Base-by-base conservation (phyloP, 2,113 vertebrate genomes). In the Atlantisia rogersi region DNA sequence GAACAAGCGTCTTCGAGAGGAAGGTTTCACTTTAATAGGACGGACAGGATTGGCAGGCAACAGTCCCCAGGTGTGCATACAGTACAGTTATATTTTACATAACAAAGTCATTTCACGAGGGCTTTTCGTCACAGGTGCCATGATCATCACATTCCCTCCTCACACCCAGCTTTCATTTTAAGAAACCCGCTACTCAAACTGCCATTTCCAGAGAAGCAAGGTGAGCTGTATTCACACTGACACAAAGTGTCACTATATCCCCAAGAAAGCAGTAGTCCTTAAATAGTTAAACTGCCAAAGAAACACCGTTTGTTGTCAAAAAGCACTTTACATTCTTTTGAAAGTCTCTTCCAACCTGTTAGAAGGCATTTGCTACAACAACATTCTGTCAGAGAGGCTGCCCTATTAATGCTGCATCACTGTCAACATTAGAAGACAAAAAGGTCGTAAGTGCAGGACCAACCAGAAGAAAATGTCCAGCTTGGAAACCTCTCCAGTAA, bases 381-480 rank as follows among this genome's bases (percentile, higher is more conserved):
- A 46, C 40, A 56, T 52, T 59, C 65, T 79, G 2, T 52, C 26
- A 80, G 25, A 68, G 24, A 76, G 15, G 55, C 24, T 21, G 53
- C 13, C 40, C 40, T 56, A 9, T 10, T 9, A 70, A n/a, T 11
- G 4, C 28, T 58, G 39, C 25, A 52, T 5, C 91, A 80, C 15
- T 64, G 65, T 56, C 67, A 92, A 62, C 42, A 22, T 95, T 96
- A 98, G 92, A 98, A 98, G 68, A 98, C 95, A 96, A 97, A 99
- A 96, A 99, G 98, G 93, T 98, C 97, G 0, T 99, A 99, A 44
- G 99, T 99, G 96, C 99, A 99, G 98, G 99, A 98, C 99, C 99
- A 99, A 40, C 98, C 98, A 8, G 99, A 99, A 39, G 98, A 98
- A 89, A 99, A 99, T 0, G 98, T 97, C 99, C 99, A 99, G 10